phyloP scores from a whole-genome alignment of 2,888 invertebrate genomes.

The Micropterix aruncella region DNA sequence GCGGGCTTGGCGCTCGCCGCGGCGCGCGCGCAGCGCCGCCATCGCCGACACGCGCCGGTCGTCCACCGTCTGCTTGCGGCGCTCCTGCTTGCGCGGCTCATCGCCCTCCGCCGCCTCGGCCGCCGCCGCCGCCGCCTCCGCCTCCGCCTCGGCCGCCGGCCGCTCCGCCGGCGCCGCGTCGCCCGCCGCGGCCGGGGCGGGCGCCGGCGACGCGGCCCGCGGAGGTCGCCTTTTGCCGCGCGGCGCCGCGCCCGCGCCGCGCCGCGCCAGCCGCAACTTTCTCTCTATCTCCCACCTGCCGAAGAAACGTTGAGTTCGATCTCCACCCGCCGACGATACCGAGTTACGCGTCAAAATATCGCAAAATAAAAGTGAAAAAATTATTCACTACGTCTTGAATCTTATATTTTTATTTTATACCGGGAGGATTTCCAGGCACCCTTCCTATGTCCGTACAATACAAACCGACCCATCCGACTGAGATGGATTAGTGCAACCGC shows the following conservation, averaged over 20 bases:
- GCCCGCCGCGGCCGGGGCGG: neutral
- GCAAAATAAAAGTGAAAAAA: too few species aligned
- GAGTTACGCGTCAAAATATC: too few species aligned
- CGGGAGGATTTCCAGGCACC: too few species aligned
- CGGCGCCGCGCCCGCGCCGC: constrained; percentile 19
- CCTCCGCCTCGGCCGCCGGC: constrained; percentile 14
- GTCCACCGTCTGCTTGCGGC: constrained; percentile 72
- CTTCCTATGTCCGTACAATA: too few species aligned
- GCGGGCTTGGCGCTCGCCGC: constrained; percentile 79
- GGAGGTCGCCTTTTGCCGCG: neutral
- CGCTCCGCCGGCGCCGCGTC: neutral
- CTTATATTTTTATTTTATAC: too few species aligned
- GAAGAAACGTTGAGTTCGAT: too few species aligned
- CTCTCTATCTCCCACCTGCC: constrained; percentile 85
- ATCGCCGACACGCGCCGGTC: constrained; percentile 89
- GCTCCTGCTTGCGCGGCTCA: constrained; percentile 34
- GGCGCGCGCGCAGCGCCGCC: constrained; percentile 76
- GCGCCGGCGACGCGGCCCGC: neutral
- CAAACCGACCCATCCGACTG: too few species aligned
- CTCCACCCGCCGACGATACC: too few species aligned
- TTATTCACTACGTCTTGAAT: too few species aligned
- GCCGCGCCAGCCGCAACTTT: constrained; percentile 65
- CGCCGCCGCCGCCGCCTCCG: constrained; percentile 17
- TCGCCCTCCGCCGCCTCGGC: constrained; percentile 6
- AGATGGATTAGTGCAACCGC: too few species aligned